phyloP scores from a whole-genome alignment of 2,797 vertebrate genomes.

The Ceyx erithaca region DNA sequence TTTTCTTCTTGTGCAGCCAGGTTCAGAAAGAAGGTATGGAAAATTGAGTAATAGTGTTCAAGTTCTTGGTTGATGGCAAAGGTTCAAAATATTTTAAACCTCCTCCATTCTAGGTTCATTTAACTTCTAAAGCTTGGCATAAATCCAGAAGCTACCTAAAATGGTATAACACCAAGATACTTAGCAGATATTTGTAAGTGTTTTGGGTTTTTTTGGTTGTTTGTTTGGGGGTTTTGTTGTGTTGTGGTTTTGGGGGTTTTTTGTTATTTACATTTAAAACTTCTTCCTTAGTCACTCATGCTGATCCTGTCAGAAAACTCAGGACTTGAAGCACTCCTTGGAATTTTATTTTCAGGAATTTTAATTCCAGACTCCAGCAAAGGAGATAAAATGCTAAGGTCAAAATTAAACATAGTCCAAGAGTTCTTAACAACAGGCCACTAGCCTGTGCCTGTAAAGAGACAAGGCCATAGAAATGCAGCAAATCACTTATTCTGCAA shows the following conservation, averaged over 20 bases:
- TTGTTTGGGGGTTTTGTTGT: background rate
- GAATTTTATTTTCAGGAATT: background rate
- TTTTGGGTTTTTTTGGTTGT: background rate
- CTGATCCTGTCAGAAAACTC: conserved; percentile 17
- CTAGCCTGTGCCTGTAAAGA: background rate
- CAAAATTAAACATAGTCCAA: background rate
- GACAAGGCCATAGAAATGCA: background rate
- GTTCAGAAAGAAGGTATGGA: conserved; percentile 53
- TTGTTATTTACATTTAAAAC: background rate
- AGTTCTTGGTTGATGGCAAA: conserved; percentile 46
- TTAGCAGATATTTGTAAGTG: background rate
- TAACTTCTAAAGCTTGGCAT: conserved; percentile 31
- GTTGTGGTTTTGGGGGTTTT: background rate
- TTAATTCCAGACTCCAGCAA: background rate
- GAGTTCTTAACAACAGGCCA: background rate
- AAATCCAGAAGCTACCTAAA: conserved; percentile 46
- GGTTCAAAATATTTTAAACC: conserved; percentile 56
- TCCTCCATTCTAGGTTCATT: conserved; percentile 32
- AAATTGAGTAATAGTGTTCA: conserved; percentile 49
- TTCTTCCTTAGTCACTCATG: background rate
- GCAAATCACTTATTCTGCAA: background rate
- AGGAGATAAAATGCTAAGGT: background rate
- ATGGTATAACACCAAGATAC: conserved; percentile 15
- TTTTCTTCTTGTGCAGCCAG: conserved; percentile 41
- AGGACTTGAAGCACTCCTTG: background rate